Evolutionary conservation across 2,113 vertebrate species (phyloP).

Genomic region (Scomber scombrus): DNA sequence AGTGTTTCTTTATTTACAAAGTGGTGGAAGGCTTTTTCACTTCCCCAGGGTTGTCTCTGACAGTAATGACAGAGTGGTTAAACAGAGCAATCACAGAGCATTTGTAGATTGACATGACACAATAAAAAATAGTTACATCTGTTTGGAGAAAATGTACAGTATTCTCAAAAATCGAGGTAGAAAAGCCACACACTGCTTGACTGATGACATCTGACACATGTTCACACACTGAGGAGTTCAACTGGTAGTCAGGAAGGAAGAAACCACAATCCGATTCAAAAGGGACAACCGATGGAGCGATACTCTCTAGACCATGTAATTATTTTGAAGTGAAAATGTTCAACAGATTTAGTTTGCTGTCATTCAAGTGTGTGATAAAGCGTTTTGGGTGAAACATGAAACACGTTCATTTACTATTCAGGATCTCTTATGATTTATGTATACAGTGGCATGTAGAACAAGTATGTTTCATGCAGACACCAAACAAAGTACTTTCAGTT

Average conservation of each 20-base stretch:
- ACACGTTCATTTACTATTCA: slow-evolving; percentile 22
- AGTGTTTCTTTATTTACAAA: slow-evolving; percentile 81
- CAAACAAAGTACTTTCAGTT: slow-evolving; percentile 41
- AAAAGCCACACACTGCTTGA: slow-evolving; percentile 74
- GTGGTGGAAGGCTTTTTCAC: slow-evolving; percentile 60
- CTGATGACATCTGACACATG: slow-evolving; percentile 56
- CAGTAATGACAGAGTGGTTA: slow-evolving; percentile 51
- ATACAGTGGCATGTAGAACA: slow-evolving; percentile 55
- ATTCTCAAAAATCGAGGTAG: slow-evolving; percentile 80
- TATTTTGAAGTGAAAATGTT: slow-evolving; percentile 35
- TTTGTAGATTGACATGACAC: slow-evolving; percentile 45
- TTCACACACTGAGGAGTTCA: slow-evolving; percentile 45
- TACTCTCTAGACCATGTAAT: slow-evolving; percentile 14
- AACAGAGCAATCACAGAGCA: slow-evolving; percentile 52
- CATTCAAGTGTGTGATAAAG: slow-evolving; percentile 28
- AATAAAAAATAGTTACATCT: slow-evolving; percentile 65
- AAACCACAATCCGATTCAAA: slow-evolving; percentile 42
- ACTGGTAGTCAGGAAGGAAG: background rate
- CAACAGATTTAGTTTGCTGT: slow-evolving; percentile 10
- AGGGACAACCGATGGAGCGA: slow-evolving; percentile 15
- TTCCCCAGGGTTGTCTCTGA: slow-evolving; percentile 37
- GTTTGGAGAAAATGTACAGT: slow-evolving; percentile 60
- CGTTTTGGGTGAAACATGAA: slow-evolving; percentile 36
- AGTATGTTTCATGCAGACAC: slow-evolving; percentile 69
- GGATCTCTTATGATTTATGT: slow-evolving; percentile 28